Percentiles rank a stretch among this genome's conserved stretches.
Conservation (phyloP, 2,888 invertebrate genomes). For the Philereme vetulata region DNA sequence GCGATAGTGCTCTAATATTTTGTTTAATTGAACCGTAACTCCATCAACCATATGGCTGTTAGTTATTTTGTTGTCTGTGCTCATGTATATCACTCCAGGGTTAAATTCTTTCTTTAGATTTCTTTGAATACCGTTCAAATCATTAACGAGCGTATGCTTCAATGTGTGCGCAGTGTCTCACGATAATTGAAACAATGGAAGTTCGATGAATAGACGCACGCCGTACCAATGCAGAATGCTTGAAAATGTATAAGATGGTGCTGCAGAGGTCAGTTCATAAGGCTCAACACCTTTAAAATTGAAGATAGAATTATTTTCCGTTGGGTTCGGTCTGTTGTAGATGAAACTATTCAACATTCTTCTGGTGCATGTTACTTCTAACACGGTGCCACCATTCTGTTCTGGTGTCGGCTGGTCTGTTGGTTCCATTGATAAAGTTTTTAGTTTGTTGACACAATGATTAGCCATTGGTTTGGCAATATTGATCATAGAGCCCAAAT, state of each 20-base stretch:
- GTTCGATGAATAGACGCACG: conserved; percentile 42
- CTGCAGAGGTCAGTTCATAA: conserved; percentile 10
- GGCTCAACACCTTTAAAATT: conserved; percentile 54
- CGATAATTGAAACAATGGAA: conserved; percentile 38
- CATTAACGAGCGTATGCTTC: conserved; percentile 51
- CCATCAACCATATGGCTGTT: background rate
- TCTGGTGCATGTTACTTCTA: conserved; percentile 53
- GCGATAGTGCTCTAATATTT: background rate
- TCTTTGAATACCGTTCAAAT: conserved; percentile 14
- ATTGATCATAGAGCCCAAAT: conserved; percentile 53
- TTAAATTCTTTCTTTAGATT: conserved; percentile 14
- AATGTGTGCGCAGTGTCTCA: conserved; percentile 43
- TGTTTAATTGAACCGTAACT: conserved; percentile 1
- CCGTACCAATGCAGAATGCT: conserved; percentile 55
- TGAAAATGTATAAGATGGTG: conserved; percentile 29
- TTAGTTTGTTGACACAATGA: conserved; percentile 39
- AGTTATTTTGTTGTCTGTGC: background rate
- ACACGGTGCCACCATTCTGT: conserved; percentile 34
- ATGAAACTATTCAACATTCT: conserved; percentile 38
- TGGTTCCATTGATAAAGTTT: conserved; percentile 17
- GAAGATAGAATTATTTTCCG: conserved; percentile 29
- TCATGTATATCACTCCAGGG: conserved; percentile 22
- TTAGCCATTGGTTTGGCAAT: conserved; percentile 45
- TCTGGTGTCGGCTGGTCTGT: background rate
- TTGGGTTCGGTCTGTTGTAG: conserved; percentile 13